phyloP scores from a whole-genome alignment of 1,140 invertebrate genomes.

The Coelopa frigida region DNA sequence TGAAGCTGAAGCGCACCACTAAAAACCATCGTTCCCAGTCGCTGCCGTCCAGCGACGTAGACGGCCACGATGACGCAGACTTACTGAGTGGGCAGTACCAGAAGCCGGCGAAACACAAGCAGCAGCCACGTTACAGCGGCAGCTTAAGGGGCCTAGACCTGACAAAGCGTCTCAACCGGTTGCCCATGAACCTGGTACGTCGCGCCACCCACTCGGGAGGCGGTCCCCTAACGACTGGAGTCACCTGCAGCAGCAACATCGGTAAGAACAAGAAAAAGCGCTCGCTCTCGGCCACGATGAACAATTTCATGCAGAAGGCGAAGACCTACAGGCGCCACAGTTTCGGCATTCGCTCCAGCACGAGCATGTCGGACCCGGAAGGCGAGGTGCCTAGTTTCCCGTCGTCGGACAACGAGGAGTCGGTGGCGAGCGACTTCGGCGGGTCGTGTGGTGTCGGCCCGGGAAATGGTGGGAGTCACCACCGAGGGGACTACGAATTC shows the following conservation, averaged over 20 bases:
- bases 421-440: constrained; percentile 15
- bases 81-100: constrained; percentile 13
- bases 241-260: constrained; percentile 1
- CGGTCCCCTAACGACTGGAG: not conserved
- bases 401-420: constrained; percentile 26
- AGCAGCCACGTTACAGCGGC: constrained; percentile 3
- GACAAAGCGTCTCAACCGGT: constrained; percentile 27
- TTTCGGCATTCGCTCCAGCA: constrained; percentile 23
- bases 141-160: constrained; percentile 18
- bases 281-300: constrained; percentile 31
- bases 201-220: constrained; percentile 9
- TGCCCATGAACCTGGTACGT: constrained; percentile 25
- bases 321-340: constrained; percentile 39
- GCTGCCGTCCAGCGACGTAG: constrained; percentile 60
- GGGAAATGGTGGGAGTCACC: constrained; percentile 3
- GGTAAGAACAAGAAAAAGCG: constrained; percentile 20
- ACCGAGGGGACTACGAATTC: too few species aligned
- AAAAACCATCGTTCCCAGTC: constrained; percentile 74
- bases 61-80: constrained; percentile 26
- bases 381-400: constrained; percentile 20
- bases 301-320: constrained; percentile 35
- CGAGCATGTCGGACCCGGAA: constrained; percentile 32
- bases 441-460: not conserved
- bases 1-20: constrained; percentile 52
- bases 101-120: constrained; percentile 14